phyloP scores from a whole-genome alignment of 2,113 vertebrate species.

The Enhydra lutris region DNA sequence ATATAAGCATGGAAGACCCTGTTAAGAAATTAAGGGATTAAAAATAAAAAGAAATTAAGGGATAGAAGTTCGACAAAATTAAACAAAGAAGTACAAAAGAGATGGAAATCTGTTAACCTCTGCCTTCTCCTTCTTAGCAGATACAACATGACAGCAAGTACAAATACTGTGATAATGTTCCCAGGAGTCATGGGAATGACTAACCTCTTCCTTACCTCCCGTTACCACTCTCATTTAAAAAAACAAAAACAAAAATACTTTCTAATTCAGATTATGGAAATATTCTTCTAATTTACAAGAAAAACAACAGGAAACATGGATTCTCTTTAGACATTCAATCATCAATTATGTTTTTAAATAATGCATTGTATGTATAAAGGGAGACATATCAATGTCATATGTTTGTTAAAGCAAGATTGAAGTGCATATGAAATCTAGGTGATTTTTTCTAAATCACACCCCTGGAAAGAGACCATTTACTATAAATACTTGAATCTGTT shows the following conservation, averaged over 20 bases:
- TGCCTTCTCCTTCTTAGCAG: neutral
- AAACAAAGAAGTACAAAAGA: neutral
- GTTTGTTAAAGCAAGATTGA: conserved; percentile 39
- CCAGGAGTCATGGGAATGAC: neutral
- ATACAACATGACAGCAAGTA: neutral
- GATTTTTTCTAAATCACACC: conserved; percentile 23
- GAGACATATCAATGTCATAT: neutral
- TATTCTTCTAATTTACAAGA: neutral
- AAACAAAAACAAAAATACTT: neutral
- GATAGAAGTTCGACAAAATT: conserved; percentile 26
- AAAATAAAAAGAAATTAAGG: neutral
- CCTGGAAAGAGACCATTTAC: neutral
- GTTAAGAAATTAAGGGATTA: neutral
- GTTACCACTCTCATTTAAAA: neutral
- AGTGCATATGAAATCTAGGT: neutral
- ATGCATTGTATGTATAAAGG: conserved; percentile 14
- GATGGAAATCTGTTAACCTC: neutral
- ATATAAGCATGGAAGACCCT: neutral
- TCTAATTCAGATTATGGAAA: conserved; percentile 1
- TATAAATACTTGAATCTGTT: conserved; percentile 49
- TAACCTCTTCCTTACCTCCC: neutral
- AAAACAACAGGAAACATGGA: neutral
- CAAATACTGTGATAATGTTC: neutral
- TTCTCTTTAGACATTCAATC: conserved; percentile 23
- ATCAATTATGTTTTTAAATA: conserved; percentile 1